Conservation (phyloP, 2,888 invertebrate genomes). For the Nemurella pictetii region DNA sequence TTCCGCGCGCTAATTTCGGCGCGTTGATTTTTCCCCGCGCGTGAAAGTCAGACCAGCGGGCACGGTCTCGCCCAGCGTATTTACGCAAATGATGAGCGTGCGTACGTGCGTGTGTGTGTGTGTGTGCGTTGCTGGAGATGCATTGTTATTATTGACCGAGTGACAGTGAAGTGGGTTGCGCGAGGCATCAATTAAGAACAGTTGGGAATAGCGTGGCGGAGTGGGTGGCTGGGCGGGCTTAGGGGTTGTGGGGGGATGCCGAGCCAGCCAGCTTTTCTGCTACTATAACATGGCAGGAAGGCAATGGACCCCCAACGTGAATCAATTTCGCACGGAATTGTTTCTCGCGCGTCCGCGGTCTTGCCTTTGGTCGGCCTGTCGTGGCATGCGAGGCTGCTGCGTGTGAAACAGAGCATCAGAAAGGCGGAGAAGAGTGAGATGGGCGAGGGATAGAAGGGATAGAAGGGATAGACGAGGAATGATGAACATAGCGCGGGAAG, state of each 20-base stretch:
- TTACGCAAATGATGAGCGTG: not conserved
- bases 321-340: constrained; percentile 41
- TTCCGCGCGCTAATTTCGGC: not conserved
- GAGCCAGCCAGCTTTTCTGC: not conserved
- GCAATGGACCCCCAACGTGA: constrained; percentile 39
- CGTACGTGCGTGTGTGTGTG: no score
- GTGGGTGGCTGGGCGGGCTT: not conserved
- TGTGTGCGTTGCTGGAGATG: constrained; percentile 1
- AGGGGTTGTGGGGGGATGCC: not conserved
- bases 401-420: constrained; percentile 48
- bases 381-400: constrained; percentile 46
- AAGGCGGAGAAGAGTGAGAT: constrained; percentile 41
- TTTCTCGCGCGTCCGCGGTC: constrained; percentile 39
- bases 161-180: constrained; percentile 37
- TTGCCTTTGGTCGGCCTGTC: constrained; percentile 28
- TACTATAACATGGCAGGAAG: constrained; percentile 26
- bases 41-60: not conserved
- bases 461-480: constrained; percentile 42
- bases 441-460: constrained; percentile 35
- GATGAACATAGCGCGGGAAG: constrained; percentile 36
- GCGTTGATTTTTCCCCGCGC: not conserved
- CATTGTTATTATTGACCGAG: constrained; percentile 39
- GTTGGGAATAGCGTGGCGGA: constrained; percentile 24
- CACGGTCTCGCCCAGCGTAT: not conserved
- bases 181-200: constrained; percentile 40